Evolutionary conservation across 2,888 invertebrate genomes (phyloP), one percentile per base, ranked within the genome.

Genomic region (Slavum lentiscoides): DNA sequence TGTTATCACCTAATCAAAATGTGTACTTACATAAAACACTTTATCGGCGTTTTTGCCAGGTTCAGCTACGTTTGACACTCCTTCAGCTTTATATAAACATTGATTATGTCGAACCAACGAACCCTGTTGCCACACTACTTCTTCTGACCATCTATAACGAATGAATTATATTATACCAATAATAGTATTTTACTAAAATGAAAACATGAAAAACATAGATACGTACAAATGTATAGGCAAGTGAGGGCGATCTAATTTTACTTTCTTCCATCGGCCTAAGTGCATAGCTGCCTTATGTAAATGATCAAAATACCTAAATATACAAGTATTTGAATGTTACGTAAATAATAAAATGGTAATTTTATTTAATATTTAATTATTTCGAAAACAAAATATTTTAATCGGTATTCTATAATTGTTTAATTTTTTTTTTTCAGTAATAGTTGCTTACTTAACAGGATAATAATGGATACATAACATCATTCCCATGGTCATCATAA

Each of bases 221-320:
- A 80, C 64, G 2, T 72, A 80, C 80, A 80, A 80, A 66, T 80
- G 80, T 55, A 80, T 80, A 2, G 90, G 89, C 6, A 89, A 87
- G 84, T 90, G 90, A 77, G 88, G 88, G 81, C 89, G 88, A 39
- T 90, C 87, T 53, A 88, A 88, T 84, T 90, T 90, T 53, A 91
- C 87, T 85, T 89, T 88, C 55, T 89, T 89, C 92, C 95, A 96
- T 82, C 90, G 88, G 6, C 97, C 97, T 70, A 98, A 89, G 87
- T 98, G 98, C 70, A 94, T 87, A 0, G 97, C 93, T 82, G 96
- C 93, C 84, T 95, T 90, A 87, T 98, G 98, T 82, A 97, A 88
- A 58, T 94, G 91, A 88, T 98, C 97, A 85, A 95, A 93, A 86
- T 95, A 94, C 83, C 88, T 88, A 81, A 49, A 83, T 81, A 23